phyloP scores from a whole-genome alignment of 2,888 invertebrate species.

The Drosophila vallismaia region DNA sequence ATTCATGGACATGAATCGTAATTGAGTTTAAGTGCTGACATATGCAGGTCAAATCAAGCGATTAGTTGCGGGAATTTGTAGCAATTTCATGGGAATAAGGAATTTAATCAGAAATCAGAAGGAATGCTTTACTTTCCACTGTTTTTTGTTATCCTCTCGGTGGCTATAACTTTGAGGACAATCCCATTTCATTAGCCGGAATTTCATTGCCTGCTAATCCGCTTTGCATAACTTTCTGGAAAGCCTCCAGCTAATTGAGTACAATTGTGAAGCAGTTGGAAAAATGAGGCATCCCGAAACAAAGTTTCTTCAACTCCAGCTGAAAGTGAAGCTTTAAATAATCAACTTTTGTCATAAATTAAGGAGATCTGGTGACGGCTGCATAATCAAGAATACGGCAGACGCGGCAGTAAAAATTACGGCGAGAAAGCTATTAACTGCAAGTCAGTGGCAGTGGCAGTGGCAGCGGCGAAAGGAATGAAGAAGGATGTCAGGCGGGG shows the following conservation, averaged over 20 bases:
- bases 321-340: slow-evolving; percentile 40
- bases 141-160: not conserved
- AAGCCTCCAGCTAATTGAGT: slow-evolving; percentile 42
- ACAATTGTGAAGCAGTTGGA: slow-evolving; percentile 38
- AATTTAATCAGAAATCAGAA: not conserved
- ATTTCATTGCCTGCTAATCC: slow-evolving; percentile 29
- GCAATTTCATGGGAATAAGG: not conserved
- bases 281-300: slow-evolving; percentile 21
- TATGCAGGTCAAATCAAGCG: slow-evolving; percentile 3
- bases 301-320: slow-evolving; percentile 29
- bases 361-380: slow-evolving; percentile 44
- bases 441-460: slow-evolving; percentile 54
- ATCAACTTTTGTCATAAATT: slow-evolving; percentile 52
- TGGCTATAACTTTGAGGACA: not conserved
- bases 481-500: slow-evolving; percentile 16
- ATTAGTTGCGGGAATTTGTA: not conserved
- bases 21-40: slow-evolving; percentile 22
- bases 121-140: not conserved
- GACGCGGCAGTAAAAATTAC: slow-evolving; percentile 28
- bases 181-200: slow-evolving; percentile 17
- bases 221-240: slow-evolving; percentile 33
- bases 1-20: slow-evolving; percentile 10
- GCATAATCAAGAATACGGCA: slow-evolving; percentile 42
- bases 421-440: slow-evolving; percentile 59
- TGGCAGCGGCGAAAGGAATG: too few relatives aligned